These are phyloP conservation scores for Antheraea pernyi DNA, from an alignment of 1,140 invertebrate genomes.

Conservation along the genomic window DNA sequence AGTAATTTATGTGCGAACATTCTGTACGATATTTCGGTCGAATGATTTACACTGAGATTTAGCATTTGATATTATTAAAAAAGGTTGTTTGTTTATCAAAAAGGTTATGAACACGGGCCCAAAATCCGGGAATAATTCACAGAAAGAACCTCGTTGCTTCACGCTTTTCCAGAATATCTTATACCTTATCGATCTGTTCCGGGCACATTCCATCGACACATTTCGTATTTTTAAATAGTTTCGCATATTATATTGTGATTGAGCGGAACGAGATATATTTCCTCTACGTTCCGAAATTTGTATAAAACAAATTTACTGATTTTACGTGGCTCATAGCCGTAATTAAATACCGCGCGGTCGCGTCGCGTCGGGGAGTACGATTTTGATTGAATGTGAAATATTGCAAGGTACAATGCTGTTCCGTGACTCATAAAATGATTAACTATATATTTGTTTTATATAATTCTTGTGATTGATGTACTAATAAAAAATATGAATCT, in stretches of 20 bases:
- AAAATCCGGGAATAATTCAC: not conserved
- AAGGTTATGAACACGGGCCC: not conserved
- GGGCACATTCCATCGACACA: not conserved
- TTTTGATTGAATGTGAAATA: too few relatives aligned
- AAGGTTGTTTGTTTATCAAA: not conserved
- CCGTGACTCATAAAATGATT: too few relatives aligned
- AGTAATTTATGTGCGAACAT: slow-evolving; percentile 1
- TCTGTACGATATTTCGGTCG: not conserved
- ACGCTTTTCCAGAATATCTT: too few relatives aligned
- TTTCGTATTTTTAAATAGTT: not conserved
- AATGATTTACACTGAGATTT: not conserved
- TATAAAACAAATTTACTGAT: not conserved
- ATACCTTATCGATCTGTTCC: not conserved
- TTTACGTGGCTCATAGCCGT: too few relatives aligned
- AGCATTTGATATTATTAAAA: not conserved
- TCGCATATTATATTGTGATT: not conserved
- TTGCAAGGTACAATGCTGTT: too few relatives aligned
- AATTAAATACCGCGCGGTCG: too few relatives aligned
- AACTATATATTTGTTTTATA: too few relatives aligned
- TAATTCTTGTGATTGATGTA: too few relatives aligned
- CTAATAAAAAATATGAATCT: too few relatives aligned
- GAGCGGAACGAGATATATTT: not conserved
- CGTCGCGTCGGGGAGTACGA: too few relatives aligned
- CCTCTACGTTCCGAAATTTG: not conserved
- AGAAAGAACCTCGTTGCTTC: not conserved